A percentile compares a stretch with the other conserved stretches of the same genome.
Evolutionary conservation across 2,888 invertebrate species (phyloP).

Genomic region (Perithous albicinctus): DNA sequence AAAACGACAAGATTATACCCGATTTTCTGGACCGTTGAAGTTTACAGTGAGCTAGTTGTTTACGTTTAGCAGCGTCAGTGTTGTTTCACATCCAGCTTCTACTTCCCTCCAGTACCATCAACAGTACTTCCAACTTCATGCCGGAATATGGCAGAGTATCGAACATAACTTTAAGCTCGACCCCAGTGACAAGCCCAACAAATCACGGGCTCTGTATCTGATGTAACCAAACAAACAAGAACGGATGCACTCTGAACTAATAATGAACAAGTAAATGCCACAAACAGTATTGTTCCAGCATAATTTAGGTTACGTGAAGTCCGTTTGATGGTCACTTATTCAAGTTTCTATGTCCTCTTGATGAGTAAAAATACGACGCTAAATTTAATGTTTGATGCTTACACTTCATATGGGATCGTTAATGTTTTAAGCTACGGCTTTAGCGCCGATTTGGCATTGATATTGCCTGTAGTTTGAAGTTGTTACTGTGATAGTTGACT

Average conservation of each 20-base stretch:
- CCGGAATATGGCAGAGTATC: conserved; percentile 9
- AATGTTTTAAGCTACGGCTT: background rate
- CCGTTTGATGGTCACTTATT: background rate
- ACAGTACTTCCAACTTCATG: conserved; percentile 34
- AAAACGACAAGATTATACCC: conserved; percentile 1
- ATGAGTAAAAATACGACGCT: background rate
- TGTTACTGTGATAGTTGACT: background rate
- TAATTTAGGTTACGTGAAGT: background rate
- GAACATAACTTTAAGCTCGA: conserved; percentile 27
- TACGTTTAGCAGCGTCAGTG: conserved; percentile 11
- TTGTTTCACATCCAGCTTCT: background rate
- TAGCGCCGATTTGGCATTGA: background rate
- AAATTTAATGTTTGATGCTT: background rate
- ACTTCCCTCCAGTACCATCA: conserved; percentile 8
- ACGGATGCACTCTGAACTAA: background rate
- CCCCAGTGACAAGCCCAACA: conserved; percentile 26
- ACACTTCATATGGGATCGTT: background rate
- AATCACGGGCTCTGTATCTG: conserved; percentile 24
- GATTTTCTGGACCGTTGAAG: background rate
- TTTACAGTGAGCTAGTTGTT: background rate
- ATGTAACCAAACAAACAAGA: conserved; percentile 41
- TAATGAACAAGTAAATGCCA: conserved; percentile 16
- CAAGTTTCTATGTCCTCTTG: conserved; percentile 2
- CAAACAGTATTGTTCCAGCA: conserved; percentile 5
- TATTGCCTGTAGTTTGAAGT: background rate